Conservation (phyloP, 2,113 vertebrate genomes). For the Myocastor coypus region DNA sequence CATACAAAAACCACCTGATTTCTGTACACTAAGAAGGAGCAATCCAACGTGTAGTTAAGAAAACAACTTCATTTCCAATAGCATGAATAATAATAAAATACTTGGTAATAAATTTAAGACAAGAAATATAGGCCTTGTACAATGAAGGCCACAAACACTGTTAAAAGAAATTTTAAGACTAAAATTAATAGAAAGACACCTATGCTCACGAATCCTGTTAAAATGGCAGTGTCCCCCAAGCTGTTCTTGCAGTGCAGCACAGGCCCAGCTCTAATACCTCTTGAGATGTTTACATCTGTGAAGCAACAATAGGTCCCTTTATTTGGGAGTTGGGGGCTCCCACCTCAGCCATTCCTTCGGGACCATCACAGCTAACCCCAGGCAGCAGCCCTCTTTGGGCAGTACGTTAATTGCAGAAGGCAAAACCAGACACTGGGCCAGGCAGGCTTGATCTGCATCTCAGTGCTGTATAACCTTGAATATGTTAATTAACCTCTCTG, state of each 20-base stretch:
- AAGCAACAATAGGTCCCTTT: background rate
- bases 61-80: background rate
- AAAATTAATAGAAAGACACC: constrained; percentile 7
- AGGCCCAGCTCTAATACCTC: background rate
- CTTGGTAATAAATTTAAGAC: background rate
- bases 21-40: background rate
- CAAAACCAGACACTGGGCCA: background rate
- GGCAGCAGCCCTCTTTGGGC: background rate
- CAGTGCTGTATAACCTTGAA: background rate
- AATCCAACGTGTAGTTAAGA: background rate
- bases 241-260: background rate
- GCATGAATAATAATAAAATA: background rate
- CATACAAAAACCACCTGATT: background rate
- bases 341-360: background rate
- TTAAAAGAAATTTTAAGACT: background rate
- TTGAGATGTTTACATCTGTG: background rate
- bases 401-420: background rate
- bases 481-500: background rate
- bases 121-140: background rate
- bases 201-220: background rate
- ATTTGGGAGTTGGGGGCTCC: background rate
- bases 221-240: background rate
- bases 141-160: background rate
- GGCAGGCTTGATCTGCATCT: background rate
- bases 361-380: background rate